Evolutionary conservation across 1,140 invertebrate species (phyloP), one percentile per base, ranked within the genome.

Genomic region (Caenorhabditis tropicalis): DNA sequence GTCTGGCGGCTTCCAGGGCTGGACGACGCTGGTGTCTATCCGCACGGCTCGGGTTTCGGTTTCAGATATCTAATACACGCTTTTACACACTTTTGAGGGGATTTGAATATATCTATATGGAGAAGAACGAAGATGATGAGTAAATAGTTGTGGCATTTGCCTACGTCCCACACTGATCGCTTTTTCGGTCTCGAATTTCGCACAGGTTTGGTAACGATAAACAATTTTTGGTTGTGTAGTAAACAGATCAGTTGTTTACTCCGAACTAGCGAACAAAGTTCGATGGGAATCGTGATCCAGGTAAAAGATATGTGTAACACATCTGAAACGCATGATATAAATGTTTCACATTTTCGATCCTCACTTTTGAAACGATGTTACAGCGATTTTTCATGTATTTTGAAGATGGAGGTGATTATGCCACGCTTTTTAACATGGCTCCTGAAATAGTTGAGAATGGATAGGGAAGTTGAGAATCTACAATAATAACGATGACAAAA

Each of bases 131-230:
- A 74, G 65, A 74, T 74, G 65, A 74, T 74, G 36, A 74, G 65
- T 74, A 74, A 74, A 74, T 74, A 74, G 36, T 74, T 74, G 21
- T 74, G 65, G 36, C 65, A 74, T 74, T 74, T 74, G 65, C 65
- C 36, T 21, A 10, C 65, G n/a, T 74, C 65, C 65, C 65, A 74
- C 36, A 43, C 36, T 74, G n/a, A 3, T 9, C 2, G 15, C 65
- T 9, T 16, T 43, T 74, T n/a, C 43, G 65, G 65, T 74, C 43
- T 74, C 65, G n/a, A 36, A 74, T 74, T 74, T 43, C 65, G n/a
- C 19, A 74, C 65, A 74, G 65, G 36, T 74, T 74, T 74, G 65
- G 65, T 46, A 43, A 24, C 33, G 36, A 74, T 74, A 74, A 74
- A 74, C 65, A 74, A 74, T n/a, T 43, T 10, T 74, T 74, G 29